Evolutionary conservation across 2,888 invertebrate species (phyloP), one percentile per base, ranked within the genome.

Genomic region (Arctia plantaginis): DNA sequence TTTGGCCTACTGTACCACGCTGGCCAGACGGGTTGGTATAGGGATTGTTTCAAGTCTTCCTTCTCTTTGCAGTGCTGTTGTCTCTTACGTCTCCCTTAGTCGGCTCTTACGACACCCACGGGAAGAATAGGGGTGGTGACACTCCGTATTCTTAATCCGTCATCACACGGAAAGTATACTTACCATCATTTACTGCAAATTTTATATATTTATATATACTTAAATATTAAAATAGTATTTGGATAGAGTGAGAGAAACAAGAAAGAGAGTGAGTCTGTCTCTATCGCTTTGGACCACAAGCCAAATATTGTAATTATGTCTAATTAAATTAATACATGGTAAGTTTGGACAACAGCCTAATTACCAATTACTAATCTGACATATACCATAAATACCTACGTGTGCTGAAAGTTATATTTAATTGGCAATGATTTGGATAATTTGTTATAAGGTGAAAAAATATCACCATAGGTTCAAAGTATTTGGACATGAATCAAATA

Each of bases 291-390:
- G 13, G 59, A 59, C 59, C 59, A 59, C 13, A 59, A 27, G 23
- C 27, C 27, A 59, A 12, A 59, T 27, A 27, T 59, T 27, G 27
- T 59, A 59, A 27, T 27, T 30, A 27, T 62, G 18, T 62, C 1
- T 62, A 62, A 62, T 62, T 62, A 62, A 30, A 62, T 62, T 15
- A 27, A 13, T 30, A 59, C 27, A 30, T 15, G 6, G 18, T 62
- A 30, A 30, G 39, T 18, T 83, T 83, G 81, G 81, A 81, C 27
- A 15, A 47, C 39, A 39, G 59, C 79, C 81, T 81, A 83, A 82
- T 83, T 71, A 71, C 76, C 15, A 67, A 72, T 68, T 41, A 68
- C 69, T 23, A 74, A 73, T 47, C 74, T 74, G 7, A 47, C 73
- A 67, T 76, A 75, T 71, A 35, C 18, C 27, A 39, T 82, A 74